These are phyloP conservation scores for Eolophus roseicapilla DNA, from an alignment of 2,113 vertebrate genomes.

Conservation along the genomic window DNA sequence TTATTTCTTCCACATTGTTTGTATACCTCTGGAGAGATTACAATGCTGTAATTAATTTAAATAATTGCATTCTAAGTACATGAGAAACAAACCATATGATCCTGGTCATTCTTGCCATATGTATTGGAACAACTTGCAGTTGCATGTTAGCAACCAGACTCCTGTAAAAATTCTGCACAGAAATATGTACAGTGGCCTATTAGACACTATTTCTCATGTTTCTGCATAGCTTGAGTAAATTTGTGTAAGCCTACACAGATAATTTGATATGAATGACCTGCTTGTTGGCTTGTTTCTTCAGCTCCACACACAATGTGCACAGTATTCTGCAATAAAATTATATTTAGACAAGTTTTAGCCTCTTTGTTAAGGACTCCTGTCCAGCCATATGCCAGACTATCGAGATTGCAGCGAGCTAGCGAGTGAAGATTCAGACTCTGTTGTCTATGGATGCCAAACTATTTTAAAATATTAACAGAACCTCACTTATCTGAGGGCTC, in stretches of 20 bases:
- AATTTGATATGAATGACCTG: neutral
- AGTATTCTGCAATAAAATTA: neutral
- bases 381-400: neutral
- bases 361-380: neutral
- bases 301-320: neutral
- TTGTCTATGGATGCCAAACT: neutral
- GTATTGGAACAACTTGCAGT: neutral
- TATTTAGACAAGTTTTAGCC: neutral
- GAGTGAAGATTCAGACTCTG: neutral
- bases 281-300: neutral
- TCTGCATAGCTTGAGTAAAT: neutral
- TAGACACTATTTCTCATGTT: neutral
- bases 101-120: neutral
- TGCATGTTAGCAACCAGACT: neutral
- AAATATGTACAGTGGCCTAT: neutral
- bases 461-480: constrained; percentile 12
- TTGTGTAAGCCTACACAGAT: neutral
- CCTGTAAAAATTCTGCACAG: neutral
- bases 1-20: constrained; percentile 37
- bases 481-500: neutral
- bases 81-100: constrained; percentile 27
- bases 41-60: constrained; percentile 34
- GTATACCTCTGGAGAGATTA: constrained; percentile 7
- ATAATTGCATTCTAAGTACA: constrained; percentile 28
- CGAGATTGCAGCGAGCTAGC: neutral